Evolutionary conservation across 2,888 invertebrate species (phyloP), one percentile per base, ranked within the genome.

Genomic region (Stegophylla sp.): DNA sequence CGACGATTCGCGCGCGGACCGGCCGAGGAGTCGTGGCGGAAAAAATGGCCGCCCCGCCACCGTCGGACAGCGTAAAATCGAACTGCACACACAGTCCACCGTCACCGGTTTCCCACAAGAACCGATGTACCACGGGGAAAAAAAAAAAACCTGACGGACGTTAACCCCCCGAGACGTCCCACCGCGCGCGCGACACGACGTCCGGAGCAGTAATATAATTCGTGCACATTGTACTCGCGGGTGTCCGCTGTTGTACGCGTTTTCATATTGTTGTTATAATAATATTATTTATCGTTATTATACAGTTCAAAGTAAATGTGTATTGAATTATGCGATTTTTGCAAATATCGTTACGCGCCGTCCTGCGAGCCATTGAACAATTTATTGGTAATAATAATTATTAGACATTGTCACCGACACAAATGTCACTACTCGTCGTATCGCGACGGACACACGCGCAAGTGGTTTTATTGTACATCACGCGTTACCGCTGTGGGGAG

Each of bases 21-120:
- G 17, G 15, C 3, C 17, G 13, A 53, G 23, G 5, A 45, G 13
- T 28, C 61, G 61, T 28, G n/a, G n/a, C n/a, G 26, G 74, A 75
- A 64, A 75, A 75, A 71, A 71, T 34, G 34, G 12, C 23, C 51
- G 5, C 15, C 15, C 7, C 17, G 15, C 9, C 43, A 59, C 10
- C 53, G n/a, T 0, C 20, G 34, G 34, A 34, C 0, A 0, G 26
- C 20, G 53, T 2, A 51, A 20, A 20, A 10, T 26, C 23, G 45
- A 20, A 56, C n/a, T 12, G 23, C n/a, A 15, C 15, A 20, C n/a
- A 1, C 1, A 1, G n/a, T 17, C 10, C 17, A 20, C 1, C 0
- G 13, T n/a, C 43, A 20, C 28, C 59, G 66, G 17, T 67, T 76
- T 76, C 76, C 76, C 76, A 76, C 76, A 76, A 76, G 53, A 53